These are phyloP conservation scores for Epistrophella euchroma DNA, from an alignment of 2,888 invertebrate genomes.

Conservation along the genomic window DNA sequence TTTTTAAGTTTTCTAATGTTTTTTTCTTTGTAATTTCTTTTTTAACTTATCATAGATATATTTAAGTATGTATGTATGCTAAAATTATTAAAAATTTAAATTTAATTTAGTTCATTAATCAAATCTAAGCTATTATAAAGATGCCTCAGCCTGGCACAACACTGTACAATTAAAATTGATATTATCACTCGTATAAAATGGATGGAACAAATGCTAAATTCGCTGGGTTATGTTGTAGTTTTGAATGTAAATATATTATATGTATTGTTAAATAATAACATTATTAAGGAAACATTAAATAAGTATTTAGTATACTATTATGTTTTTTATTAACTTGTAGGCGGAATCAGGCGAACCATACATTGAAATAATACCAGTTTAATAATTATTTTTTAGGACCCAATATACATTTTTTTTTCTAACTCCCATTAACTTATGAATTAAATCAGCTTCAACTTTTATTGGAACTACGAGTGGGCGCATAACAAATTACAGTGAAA, in stretches of 20 bases:
- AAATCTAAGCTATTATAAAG: slow-evolving; percentile 28
- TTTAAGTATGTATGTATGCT: slow-evolving; percentile 18
- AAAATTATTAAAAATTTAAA: slow-evolving; percentile 24
- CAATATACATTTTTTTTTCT: too few relatives aligned
- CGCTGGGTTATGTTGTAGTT: slow-evolving; percentile 54
- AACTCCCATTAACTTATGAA: too few relatives aligned
- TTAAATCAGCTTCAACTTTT: too few relatives aligned
- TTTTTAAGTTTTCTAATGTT: slow-evolving; percentile 38
- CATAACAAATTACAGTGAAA: too few relatives aligned
- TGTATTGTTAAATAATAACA: slow-evolving; percentile 71
- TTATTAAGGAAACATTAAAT: slow-evolving; percentile 72
- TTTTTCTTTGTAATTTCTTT: slow-evolving; percentile 7
- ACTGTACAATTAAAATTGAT: slow-evolving; percentile 49
- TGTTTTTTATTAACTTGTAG: slow-evolving; percentile 4
- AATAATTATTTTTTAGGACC: too few relatives aligned
- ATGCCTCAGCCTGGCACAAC: slow-evolving; percentile 48
- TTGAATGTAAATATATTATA: slow-evolving; percentile 72
- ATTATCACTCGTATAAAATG: slow-evolving; percentile 28
- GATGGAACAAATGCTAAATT: slow-evolving; percentile 43
- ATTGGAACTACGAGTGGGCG: too few relatives aligned
- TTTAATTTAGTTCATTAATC: slow-evolving; percentile 49
- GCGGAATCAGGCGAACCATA: too few relatives aligned
- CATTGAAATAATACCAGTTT: too few relatives aligned
- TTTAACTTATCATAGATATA: slow-evolving; percentile 39
- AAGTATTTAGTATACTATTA: slow-evolving; percentile 70